Base-by-base conservation (phyloP, 2,797 vertebrate genomes). In the Ceryle rudis region DNA sequence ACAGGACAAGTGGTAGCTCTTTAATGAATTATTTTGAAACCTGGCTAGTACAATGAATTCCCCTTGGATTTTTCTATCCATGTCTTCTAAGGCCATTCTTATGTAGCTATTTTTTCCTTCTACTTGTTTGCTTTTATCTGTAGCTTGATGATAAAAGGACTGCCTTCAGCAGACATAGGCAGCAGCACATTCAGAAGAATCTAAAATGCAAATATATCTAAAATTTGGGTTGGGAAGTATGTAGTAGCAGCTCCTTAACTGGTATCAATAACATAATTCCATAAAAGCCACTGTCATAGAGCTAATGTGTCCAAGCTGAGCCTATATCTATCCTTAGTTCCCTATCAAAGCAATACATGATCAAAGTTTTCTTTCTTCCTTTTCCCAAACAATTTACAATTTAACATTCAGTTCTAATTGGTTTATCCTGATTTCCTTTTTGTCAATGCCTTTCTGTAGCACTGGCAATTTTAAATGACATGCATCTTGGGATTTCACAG, bases 21-120 rank as follows among this genome's bases (percentile, higher is more conserved):
- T 96, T 94, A 97, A 96, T 95, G 72, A 95, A 95, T 92, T 95
- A 93, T 94, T 96, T 93, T 92, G 79, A 97, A 94, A 82, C 66
- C 39, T 81, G 55, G n/a, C 35, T 87, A 74, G 44, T 73, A 46
- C 55, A 83, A 74, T 85, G 72, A 81, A 93, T 91, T 90, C 54
- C 44, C 28, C 16, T 77, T 4, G 5, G 89, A 86, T 84, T 90
- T 81, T 95, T 86, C 67, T 81, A 39, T 75, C 62, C n/a, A 10
- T 7, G 5, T 88, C 93, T 95, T 96, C 74, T 87, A 65, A 85
- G 79, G 81, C 52, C 74, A 86, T 83, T 93, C 93, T 11, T 86
- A 78, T 51, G 67, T 77, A 87, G 62, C 4, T 82, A 6, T 79
- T 72, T 95, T 70, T 20, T 23, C 5, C 54, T 41, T 13, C 6